Conservation (phyloP, 2,797 vertebrate species). For the Platalea minor region DNA sequence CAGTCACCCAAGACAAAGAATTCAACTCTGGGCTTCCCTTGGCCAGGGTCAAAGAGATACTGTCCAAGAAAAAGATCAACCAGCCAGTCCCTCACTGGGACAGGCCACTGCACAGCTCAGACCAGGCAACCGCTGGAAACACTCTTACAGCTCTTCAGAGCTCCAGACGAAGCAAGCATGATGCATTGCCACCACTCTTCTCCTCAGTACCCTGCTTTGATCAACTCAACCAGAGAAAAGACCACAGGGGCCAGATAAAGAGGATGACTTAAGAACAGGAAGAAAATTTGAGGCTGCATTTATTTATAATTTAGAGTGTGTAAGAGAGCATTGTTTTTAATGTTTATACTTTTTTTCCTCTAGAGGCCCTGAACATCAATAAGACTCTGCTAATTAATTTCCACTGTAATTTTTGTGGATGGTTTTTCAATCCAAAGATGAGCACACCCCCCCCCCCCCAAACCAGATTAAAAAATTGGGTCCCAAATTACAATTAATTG, state of each 20-base stretch:
- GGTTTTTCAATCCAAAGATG: background rate
- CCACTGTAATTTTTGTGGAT: background rate
- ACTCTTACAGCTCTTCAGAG: background rate
- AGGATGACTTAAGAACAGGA: background rate
- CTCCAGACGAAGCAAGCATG: background rate
- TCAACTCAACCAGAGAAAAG: background rate
- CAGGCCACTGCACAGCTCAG: background rate
- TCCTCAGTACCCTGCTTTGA: background rate
- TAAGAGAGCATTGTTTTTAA: background rate
- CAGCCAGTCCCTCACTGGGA: background rate
- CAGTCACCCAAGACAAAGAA: background rate
- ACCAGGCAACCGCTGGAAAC: background rate
- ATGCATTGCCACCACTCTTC: background rate
- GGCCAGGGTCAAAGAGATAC: background rate
- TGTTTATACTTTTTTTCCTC: background rate
- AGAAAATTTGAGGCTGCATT: background rate
- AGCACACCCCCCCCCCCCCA: rapidly evolving
- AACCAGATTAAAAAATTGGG: background rate
- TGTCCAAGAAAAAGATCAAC: background rate
- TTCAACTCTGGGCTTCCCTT: background rate
- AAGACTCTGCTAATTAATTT: background rate
- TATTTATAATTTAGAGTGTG: background rate
- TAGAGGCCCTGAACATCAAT: background rate
- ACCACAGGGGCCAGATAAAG: background rate
- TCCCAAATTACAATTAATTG: background rate